Conservation (phyloP, 2,888 invertebrate species). For the Phoronis australis region DNA sequence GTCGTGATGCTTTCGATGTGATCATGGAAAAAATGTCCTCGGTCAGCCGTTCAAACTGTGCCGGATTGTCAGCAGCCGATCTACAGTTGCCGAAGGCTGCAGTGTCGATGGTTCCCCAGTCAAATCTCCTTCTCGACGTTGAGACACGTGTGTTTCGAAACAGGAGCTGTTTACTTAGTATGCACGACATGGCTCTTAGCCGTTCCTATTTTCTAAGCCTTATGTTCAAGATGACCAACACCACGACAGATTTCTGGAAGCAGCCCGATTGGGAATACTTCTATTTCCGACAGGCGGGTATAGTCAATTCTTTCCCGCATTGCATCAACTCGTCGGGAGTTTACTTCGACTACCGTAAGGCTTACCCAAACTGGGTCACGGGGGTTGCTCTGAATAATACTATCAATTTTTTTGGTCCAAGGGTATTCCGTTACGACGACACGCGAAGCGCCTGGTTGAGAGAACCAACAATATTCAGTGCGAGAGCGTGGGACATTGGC, state of each 20-base stretch:
- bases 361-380: conserved; percentile 88
- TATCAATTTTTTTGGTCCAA: conserved; percentile 86
- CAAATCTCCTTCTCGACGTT: conserved; percentile 60
- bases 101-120: conserved; percentile 67
- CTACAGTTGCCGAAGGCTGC: conserved; percentile 76
- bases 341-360: conserved; percentile 89
- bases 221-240: conserved; percentile 34
- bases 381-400: conserved; percentile 91
- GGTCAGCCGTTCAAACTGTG: conserved; percentile 82
- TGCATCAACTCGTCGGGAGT: conserved; percentile 77
- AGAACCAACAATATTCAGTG: conserved; percentile 91
- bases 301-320: conserved; percentile 85
- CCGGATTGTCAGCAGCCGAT: conserved; percentile 77
- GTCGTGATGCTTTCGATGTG: conserved; percentile 83
- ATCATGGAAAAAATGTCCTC: conserved; percentile 76
- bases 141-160: conserved; percentile 74
- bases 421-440: conserved; percentile 64
- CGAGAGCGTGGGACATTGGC: conserved; percentile 57
- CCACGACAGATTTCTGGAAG: conserved; percentile 64
- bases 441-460: conserved; percentile 77
- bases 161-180: conserved; percentile 82
- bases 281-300: conserved; percentile 88
- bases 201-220: conserved; percentile 73
- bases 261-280: conserved; percentile 99
- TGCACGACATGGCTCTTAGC: conserved; percentile 94